Evolutionary conservation across 1,140 invertebrate species (phyloP), one percentile per base, ranked within the genome.

Genomic region (Gonioctena quinquepunctata): DNA sequence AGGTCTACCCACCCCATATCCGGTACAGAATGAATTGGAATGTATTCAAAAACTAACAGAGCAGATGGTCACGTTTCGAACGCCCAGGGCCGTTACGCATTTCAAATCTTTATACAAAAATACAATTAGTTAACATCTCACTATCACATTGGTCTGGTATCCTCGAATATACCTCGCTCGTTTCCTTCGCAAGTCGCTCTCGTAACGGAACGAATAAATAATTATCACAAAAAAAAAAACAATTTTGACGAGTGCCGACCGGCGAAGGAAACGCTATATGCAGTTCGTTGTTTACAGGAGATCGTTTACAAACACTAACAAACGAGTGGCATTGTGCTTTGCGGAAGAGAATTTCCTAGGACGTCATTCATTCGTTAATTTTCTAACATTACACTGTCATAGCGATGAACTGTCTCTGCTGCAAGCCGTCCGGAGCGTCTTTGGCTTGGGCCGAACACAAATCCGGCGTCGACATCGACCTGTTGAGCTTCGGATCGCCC

Each of bases 361-460:
- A 54, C 56, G 56, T 54, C 5, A 54, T 54, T 54, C 50, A 19
- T 54, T 54, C 13, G n/a, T 54, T 4, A 19, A n/a, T n/a, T n/a
- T n/a, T n/a, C n/a, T n/a, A n/a, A n/a, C 13, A 68, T 77, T 82
- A 85, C 52, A 85, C 83, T 8, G 85, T 86, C 85, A 87, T 87
- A 59, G 86, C 85, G 63, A 87, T 77, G 78, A 85, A 86, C 50
- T 82, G 83, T 76, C 84, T 80, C 69, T 84, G 84, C 64, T 84
- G 83, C 73, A 85, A 68, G 56, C 79, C 72, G 65, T 84, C 84
- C 8, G 73, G 72, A 7, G 70, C 59, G 65, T 86, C 85, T 72
- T 86, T 86, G 5, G 85, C 86, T 76, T 86, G 85, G 23, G 85
- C 81, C 21, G 84, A 85, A 77, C 86, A 87, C 63, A 86, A 73